Evolutionary conservation across 1,140 invertebrate species (phyloP).

Genomic region (Reticulitermes speratus): DNA sequence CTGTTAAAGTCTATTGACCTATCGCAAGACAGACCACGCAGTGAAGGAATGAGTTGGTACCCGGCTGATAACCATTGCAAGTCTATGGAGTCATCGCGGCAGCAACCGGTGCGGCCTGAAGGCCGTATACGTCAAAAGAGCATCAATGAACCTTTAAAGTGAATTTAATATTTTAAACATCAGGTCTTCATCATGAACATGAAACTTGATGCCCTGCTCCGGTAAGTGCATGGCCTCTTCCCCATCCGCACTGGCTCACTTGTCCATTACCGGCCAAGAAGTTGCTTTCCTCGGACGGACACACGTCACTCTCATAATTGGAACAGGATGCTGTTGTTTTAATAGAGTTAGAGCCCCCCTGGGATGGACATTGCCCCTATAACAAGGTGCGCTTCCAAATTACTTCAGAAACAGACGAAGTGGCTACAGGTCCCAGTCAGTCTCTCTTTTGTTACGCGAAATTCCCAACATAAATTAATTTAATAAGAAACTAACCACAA

Average conservation of each 20-base stretch:
- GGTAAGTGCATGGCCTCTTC: neutral
- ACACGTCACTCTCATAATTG: neutral
- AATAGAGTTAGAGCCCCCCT: neutral
- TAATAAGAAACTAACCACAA: neutral
- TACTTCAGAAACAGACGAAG: neutral
- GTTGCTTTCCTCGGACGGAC: neutral
- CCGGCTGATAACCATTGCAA: too few species aligned
- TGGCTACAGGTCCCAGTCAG: neutral
- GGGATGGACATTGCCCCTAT: neutral
- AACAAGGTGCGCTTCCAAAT: neutral
- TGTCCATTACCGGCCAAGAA: conserved; percentile 10
- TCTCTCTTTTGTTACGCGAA: neutral
- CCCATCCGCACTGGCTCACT: neutral
- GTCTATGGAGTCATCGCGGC: too few species aligned
- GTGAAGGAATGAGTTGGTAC: too few species aligned
- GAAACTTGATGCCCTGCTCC: neutral
- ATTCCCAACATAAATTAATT: conserved; percentile 14
- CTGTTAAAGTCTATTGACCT: too few species aligned
- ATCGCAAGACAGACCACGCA: too few species aligned
- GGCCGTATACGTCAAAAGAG: too few species aligned
- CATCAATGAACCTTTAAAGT: too few species aligned
- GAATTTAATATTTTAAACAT: neutral
- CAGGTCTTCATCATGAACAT: neutral
- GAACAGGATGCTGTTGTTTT: conserved; percentile 6
- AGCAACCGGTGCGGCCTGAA: too few species aligned